Evolutionary conservation across 2,888 invertebrate species (phyloP).

Genomic region (Perithous albicinctus): DNA sequence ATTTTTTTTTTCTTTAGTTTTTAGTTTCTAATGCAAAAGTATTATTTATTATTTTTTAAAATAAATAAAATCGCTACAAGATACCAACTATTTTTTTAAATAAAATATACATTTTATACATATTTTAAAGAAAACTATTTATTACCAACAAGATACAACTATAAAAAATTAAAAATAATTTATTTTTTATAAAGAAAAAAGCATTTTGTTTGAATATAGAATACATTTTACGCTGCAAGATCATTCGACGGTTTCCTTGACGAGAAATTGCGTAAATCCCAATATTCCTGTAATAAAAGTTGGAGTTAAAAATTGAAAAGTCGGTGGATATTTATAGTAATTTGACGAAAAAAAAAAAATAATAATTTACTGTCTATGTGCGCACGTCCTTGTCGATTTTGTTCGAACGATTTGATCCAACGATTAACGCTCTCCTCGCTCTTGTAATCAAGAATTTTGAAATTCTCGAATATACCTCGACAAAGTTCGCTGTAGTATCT

Average conservation of each 20-base stretch:
- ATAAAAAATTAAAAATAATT: constrained; percentile 6
- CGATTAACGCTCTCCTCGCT: constrained; percentile 70
- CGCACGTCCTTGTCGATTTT: constrained; percentile 66
- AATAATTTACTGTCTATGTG: constrained; percentile 75
- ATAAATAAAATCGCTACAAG: too few species aligned
- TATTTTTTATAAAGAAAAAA: constrained; percentile 20
- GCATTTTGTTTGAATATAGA: not conserved
- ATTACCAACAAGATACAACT: too few species aligned
- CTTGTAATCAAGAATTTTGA: constrained; percentile 75
- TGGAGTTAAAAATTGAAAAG: not conserved
- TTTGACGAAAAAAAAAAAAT: not conserved
- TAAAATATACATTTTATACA: too few species aligned
- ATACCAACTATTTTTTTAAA: too few species aligned
- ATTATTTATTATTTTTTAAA: too few species aligned
- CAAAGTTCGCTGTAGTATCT: constrained; percentile 74
- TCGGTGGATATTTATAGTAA: not conserved
- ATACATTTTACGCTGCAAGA: constrained; percentile 18
- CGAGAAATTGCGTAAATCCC: constrained; percentile 76
- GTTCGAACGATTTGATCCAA: constrained; percentile 72
- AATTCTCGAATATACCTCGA: constrained; percentile 58
- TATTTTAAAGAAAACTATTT: too few species aligned
- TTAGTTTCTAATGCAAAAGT: too few species aligned
- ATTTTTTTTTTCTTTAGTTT: too few species aligned
- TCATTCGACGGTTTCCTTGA: constrained; percentile 45
- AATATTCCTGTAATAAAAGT: constrained; percentile 74